Evolutionary conservation across 2,888 invertebrate genomes (phyloP), one percentile per base, ranked within the genome.

Genomic region (Athetis lepigone): DNA sequence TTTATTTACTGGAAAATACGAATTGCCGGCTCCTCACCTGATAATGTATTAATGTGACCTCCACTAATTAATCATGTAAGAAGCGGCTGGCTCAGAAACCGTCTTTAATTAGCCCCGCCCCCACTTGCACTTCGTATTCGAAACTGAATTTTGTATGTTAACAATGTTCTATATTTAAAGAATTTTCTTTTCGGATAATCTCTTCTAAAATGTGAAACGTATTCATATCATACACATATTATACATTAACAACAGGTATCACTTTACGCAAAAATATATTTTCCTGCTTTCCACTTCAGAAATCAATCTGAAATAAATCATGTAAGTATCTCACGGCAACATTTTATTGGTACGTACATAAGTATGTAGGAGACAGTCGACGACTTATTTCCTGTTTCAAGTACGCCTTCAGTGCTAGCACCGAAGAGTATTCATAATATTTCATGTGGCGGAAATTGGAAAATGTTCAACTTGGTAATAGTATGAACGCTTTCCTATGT

Each of bases 381-480:
- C 63, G 68, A 73, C 70, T 76, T 70, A 68, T 74, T 78, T 78
- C 70, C 77, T 76, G 63, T 66, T 76, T 46, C 62, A 59, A 70
- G 65, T 65, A 39, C 40, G 73, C 65, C 54, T 67, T 73, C 67
- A 73, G 61, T 59, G 54, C 64, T 67, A 33, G 61, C 47, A 49
- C 23, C 70, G 57, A 59, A 51, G 60, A 57, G 50, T 75, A 72
- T 74, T 69, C 68, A 79, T 70, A 79, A 70, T 79, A 78, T 69
- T 79, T 69, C 74, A 75, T 47, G 37, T 57, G 54, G 57, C 65
- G 79, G 75, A 80, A 75, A 80, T 79, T 80, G 80, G 66, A 77
- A 79, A 75, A 75, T 75, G 72, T 70, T 71, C 67, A 68, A 70
- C 65, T 70, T 66, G 29, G 55, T 64, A 59, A 63, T 67, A 70